These are phyloP conservation scores for Amphimallon solstitiale DNA, from an alignment of 2,888 invertebrate species.

Conservation along the genomic window DNA sequence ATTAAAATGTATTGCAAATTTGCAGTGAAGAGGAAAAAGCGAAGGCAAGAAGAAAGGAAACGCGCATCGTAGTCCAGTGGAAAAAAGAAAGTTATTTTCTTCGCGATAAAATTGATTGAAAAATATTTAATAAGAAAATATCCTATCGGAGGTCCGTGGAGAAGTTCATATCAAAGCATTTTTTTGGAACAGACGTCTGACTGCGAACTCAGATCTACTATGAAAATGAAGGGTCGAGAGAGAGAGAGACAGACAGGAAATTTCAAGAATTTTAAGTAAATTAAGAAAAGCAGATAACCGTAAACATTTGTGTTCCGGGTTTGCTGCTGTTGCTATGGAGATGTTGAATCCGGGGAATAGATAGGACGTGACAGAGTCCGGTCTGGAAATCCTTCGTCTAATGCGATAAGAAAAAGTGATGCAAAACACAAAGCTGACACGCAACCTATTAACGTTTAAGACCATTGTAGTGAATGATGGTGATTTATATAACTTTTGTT, in stretches of 20 bases:
- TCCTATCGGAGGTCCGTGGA: not conserved
- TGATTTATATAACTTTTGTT: too few species aligned
- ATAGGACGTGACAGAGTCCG: constrained; percentile 36
- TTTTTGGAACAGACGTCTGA: too few species aligned
- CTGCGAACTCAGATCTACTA: not conserved
- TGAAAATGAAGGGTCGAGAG: not conserved
- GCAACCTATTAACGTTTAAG: constrained; percentile 35
- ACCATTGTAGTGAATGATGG: too few species aligned
- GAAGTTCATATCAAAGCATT: not conserved
- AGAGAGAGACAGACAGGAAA: not conserved
- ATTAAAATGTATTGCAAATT: constrained; percentile 7
- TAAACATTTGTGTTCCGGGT: constrained; percentile 37
- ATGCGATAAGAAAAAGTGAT: constrained; percentile 35
- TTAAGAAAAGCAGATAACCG: constrained; percentile 38
- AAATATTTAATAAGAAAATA: constrained; percentile 19
- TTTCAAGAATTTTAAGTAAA: constrained; percentile 39
- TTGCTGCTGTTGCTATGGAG: constrained; percentile 35
- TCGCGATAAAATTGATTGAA: constrained; percentile 12
- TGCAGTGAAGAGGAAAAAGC: not conserved
- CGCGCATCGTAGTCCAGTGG: not conserved
- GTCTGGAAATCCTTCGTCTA: constrained; percentile 34
- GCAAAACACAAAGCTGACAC: constrained; percentile 36
- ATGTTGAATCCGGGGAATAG: constrained; percentile 25
- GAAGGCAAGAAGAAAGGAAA: not conserved
- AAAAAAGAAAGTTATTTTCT: constrained; percentile 10